Conservation (phyloP, 2,888 invertebrate genomes). For the Carcina quercana region DNA sequence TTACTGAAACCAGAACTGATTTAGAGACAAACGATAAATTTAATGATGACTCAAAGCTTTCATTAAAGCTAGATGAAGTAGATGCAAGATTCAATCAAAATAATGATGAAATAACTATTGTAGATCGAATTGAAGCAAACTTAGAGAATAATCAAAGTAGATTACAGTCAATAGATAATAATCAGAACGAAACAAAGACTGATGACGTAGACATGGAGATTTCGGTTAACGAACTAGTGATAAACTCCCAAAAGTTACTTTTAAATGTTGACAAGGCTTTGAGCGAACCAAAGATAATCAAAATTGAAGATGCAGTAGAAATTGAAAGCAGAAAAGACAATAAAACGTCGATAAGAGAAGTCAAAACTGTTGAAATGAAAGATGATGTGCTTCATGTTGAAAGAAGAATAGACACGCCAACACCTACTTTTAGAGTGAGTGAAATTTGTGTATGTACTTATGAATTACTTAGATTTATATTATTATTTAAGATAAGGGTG, state of each 20-base stretch:
- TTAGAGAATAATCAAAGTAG: slow-evolving; percentile 2
- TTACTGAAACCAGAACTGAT: no score
- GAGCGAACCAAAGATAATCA: slow-evolving; percentile 21
- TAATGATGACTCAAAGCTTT: not conserved
- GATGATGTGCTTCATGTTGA: slow-evolving; percentile 4
- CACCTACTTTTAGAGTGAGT: slow-evolving; percentile 29
- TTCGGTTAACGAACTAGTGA: slow-evolving; percentile 51
- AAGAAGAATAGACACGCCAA: slow-evolving; percentile 15
- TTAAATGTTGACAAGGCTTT: slow-evolving; percentile 55
- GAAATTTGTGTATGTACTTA: not conserved
- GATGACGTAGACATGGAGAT: slow-evolving; percentile 21
- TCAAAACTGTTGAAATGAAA: slow-evolving; percentile 3
- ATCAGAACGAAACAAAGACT: slow-evolving; percentile 29
- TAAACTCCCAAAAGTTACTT: slow-evolving; percentile 57
- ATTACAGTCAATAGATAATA: no score
- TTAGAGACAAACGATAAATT: slow-evolving; percentile 1
- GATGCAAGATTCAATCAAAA: not conserved
- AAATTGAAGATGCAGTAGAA: not conserved
- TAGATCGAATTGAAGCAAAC: slow-evolving; percentile 5
- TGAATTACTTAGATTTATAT: not conserved
- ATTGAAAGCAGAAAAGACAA: slow-evolving; percentile 3
- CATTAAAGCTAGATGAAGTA: not conserved
- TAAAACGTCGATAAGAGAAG: slow-evolving; percentile 14
- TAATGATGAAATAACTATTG: slow-evolving; percentile 2
- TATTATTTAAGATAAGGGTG: no score